phyloP scores from a whole-genome alignment of 2,113 vertebrate species.

The Ptyas mucosa region DNA sequence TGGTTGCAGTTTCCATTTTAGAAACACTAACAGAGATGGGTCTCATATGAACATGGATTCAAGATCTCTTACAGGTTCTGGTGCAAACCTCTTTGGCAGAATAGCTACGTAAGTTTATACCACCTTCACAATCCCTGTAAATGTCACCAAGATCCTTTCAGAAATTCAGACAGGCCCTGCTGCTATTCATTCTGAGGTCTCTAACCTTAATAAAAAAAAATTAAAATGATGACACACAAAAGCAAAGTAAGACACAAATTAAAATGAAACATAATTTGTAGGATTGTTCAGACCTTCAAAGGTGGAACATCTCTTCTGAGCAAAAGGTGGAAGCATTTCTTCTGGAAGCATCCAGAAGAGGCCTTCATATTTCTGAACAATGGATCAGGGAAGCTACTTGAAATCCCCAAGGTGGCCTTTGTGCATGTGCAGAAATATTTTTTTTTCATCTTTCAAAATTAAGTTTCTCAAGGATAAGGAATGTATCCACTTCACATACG shows the following conservation, averaged over 20 bases:
- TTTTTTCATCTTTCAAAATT: too few relatives aligned
- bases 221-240: neutral
- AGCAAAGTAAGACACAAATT: neutral
- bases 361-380: neutral
- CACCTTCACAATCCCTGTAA: neutral
- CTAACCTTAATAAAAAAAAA: neutral
- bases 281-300: neutral
- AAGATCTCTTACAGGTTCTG: neutral
- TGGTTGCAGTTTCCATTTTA: neutral
- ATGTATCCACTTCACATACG: neutral
- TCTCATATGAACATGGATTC: neutral
- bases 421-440: neutral
- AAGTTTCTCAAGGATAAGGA: neutral
- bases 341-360: neutral
- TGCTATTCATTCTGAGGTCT: neutral
- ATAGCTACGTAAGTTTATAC: neutral
- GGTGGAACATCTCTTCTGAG: neutral
- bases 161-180: neutral
- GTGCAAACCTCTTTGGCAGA: neutral
- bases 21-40: neutral
- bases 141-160: neutral
- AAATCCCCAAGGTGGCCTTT: neutral
- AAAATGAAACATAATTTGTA: neutral
- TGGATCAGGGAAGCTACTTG: neutral
- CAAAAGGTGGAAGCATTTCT: neutral